phyloP scores from a whole-genome alignment of 2,888 invertebrate genomes.

The Mermis nigrescens region DNA sequence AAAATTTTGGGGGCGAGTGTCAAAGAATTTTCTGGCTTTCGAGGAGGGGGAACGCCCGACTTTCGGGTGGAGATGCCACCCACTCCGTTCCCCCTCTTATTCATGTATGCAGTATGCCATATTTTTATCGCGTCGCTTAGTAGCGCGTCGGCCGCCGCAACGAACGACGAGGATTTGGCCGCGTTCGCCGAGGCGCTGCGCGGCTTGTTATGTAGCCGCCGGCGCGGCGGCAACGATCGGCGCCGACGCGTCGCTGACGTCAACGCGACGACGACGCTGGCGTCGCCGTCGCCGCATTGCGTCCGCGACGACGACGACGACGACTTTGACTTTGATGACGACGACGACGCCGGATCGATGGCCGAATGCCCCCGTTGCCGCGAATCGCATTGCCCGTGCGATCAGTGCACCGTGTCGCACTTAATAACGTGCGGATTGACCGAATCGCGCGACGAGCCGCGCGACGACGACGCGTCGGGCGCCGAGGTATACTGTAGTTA shows the following conservation, averaged over 20 bases:
- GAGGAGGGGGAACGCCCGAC: too few relatives aligned
- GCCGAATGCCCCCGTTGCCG: constrained; percentile 10
- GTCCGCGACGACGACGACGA: neutral
- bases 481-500: too few relatives aligned
- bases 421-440: constrained; percentile 35
- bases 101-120: too few relatives aligned
- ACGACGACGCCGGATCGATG: neutral
- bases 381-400: constrained; percentile 31
- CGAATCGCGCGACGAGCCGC: too few relatives aligned
- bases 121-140: too few relatives aligned
- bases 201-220: neutral
- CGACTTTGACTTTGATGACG: neutral
- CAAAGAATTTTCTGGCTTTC: too few relatives aligned
- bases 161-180: constrained; percentile 7
- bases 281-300: neutral
- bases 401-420: constrained; percentile 35
- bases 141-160: neutral
- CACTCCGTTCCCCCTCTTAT: too few relatives aligned
- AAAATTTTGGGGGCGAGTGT: too few relatives aligned
- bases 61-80: too few relatives aligned
- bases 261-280: neutral
- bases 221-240: neutral
- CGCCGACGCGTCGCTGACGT: neutral
- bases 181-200: constrained; percentile 10
- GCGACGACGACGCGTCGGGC: too few relatives aligned